Conservation (phyloP, 2,113 vertebrate species). For the Marmota monax region DNA sequence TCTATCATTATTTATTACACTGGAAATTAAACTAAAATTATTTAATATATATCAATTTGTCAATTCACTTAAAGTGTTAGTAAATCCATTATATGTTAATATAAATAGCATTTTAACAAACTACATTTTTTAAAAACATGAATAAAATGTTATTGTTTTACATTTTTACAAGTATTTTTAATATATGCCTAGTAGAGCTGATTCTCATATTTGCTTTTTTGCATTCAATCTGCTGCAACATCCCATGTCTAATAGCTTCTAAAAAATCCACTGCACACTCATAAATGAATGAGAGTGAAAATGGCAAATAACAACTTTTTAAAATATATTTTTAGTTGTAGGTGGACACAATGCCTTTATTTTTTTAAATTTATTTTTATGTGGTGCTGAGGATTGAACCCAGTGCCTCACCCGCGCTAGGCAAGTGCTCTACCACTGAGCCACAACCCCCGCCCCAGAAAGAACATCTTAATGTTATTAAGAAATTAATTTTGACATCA, state of each 20-base stretch:
- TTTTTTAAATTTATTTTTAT: too few relatives aligned
- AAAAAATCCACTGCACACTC: not conserved
- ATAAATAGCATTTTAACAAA: conserved; percentile 37
- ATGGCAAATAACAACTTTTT: not conserved
- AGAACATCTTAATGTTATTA: not conserved
- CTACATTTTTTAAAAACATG: not conserved
- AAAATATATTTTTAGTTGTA: too few relatives aligned
- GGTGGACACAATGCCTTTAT: too few relatives aligned
- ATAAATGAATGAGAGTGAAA: not conserved
- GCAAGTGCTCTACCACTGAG: too few relatives aligned
- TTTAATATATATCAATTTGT: not conserved
- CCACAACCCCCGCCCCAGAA: too few relatives aligned
- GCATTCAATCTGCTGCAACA: not conserved
- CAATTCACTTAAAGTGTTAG: conserved; percentile 52
- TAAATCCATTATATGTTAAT: not conserved
- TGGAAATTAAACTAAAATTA: conserved; percentile 51
- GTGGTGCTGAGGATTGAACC: too few relatives aligned
- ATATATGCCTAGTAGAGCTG: not conserved
- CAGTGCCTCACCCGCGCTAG: too few relatives aligned
- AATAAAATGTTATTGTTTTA: not conserved
- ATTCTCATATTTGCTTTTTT: conserved; percentile 11
- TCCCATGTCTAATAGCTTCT: not conserved
- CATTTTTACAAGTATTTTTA: conserved; percentile 43
- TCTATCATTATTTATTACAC: not conserved
- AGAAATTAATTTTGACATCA: not conserved